These are phyloP conservation scores for Brassicogethes aeneus DNA, from an alignment of 2,888 invertebrate species.

Conservation along the genomic window DNA sequence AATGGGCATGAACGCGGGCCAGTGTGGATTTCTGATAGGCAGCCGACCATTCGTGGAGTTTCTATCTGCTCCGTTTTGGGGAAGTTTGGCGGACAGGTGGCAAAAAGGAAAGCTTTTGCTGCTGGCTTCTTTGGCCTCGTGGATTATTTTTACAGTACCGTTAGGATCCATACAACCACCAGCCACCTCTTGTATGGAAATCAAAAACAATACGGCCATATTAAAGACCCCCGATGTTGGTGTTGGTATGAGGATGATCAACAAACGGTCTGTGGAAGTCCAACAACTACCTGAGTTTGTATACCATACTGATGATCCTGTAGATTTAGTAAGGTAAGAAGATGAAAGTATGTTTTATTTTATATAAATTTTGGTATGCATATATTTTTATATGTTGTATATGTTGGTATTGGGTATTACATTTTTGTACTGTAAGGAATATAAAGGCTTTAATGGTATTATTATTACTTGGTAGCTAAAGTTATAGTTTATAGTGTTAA, in stretches of 20 bases:
- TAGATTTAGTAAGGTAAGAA: conserved; percentile 15
- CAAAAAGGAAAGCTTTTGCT: conserved; percentile 81
- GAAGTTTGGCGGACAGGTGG: conserved; percentile 81
- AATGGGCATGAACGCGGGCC: conserved; percentile 92
- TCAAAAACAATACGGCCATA: conserved; percentile 54
- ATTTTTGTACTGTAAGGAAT: no score
- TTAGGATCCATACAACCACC: conserved; percentile 93
- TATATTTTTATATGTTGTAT: conserved; percentile 4
- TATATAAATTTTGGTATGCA: not conserved
- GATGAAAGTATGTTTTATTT: not conserved
- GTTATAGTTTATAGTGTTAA: no score
- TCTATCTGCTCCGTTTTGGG: conserved; percentile 96
- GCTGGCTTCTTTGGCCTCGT: conserved; percentile 82
- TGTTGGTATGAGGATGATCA: conserved; percentile 37
- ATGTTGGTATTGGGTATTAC: no score
- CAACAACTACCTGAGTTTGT: conserved; percentile 10
- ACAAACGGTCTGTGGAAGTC: conserved; percentile 42
- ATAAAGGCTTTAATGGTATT: no score
- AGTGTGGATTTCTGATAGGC: conserved; percentile 90
- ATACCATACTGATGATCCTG: conserved; percentile 8
- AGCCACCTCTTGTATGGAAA: conserved; percentile 75
- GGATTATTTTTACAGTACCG: conserved; percentile 95
- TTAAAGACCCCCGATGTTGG: conserved; percentile 51
- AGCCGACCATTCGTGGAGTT: conserved; percentile 96
- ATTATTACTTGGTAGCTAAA: no score